These are phyloP conservation scores for Molossus molossus DNA, from an alignment of 2,797 vertebrate genomes.

Conservation along the genomic window DNA sequence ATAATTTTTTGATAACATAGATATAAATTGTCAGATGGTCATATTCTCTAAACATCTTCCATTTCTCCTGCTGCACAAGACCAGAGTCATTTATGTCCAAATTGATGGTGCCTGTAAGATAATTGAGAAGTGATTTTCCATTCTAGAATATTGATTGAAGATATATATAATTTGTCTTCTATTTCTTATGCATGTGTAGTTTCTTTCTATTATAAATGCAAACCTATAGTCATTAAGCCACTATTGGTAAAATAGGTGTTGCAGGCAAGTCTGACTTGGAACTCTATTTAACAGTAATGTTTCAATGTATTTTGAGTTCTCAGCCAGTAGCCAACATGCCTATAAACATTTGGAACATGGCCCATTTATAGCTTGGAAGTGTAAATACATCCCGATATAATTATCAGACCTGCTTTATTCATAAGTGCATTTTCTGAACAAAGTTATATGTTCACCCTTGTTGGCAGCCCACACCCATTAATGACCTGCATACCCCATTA, in stretches of 20 bases:
- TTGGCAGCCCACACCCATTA: slow-evolving; percentile 60
- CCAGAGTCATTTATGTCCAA: not conserved
- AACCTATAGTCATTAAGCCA: not conserved
- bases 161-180: not conserved
- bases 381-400: slow-evolving; percentile 72
- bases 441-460: slow-evolving; percentile 70
- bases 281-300: slow-evolving; percentile 6
- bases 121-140: not conserved
- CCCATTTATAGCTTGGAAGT: slow-evolving; percentile 67
- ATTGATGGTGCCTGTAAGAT: not conserved
- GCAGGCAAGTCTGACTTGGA: not conserved
- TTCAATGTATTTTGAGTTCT: slow-evolving; percentile 63
- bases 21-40: not conserved
- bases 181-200: not conserved
- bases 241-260: slow-evolving; percentile 41
- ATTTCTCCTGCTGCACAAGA: not conserved
- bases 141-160: not conserved
- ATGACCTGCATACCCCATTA: slow-evolving; percentile 67
- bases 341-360: slow-evolving; percentile 62
- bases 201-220: slow-evolving; percentile 39
- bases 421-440: slow-evolving; percentile 58
- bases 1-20: not conserved
- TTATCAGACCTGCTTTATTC: slow-evolving; percentile 71
- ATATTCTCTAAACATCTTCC: not conserved
- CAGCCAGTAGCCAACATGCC: slow-evolving; percentile 54